Conservation (phyloP, 2,113 vertebrate genomes). For the Coregonus clupeaformis region DNA sequence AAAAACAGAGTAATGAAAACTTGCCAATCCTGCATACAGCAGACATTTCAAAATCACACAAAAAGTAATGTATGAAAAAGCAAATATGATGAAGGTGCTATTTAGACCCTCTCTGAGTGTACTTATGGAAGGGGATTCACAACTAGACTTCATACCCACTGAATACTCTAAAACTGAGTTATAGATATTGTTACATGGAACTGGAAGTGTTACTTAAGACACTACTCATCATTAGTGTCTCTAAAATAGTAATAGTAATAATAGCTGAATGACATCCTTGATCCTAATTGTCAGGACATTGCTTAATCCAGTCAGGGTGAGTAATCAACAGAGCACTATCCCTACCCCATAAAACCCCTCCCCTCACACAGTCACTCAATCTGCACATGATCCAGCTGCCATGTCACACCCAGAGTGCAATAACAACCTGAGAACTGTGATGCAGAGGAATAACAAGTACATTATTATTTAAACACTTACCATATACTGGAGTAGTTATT, state of each 20-base stretch:
- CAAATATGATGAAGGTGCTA: background rate
- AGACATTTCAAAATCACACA: background rate
- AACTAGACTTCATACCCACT: background rate
- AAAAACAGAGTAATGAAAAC: background rate
- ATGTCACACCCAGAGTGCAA: too few relatives aligned
- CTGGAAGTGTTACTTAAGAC: background rate
- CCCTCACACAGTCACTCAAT: background rate
- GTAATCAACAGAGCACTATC: background rate
- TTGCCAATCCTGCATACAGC: background rate
- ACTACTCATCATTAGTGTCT: background rate
- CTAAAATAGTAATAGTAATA: background rate
- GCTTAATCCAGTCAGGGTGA: background rate
- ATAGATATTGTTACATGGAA: background rate
- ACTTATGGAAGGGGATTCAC: background rate
- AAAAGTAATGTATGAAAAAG: background rate
- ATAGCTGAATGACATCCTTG: background rate
- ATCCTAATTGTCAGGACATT: background rate
- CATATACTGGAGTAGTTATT: too few relatives aligned
- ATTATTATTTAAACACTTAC: too few relatives aligned
- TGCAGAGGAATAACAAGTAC: too few relatives aligned
- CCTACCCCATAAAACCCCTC: background rate
- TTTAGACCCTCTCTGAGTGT: background rate
- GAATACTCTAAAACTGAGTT: background rate
- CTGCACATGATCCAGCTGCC: too few relatives aligned
- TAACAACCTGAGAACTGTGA: too few relatives aligned